Conservation (phyloP, 37 sponge, comb jelly and placozoan genomes). For the Cliona cf. orientalis region DNA sequence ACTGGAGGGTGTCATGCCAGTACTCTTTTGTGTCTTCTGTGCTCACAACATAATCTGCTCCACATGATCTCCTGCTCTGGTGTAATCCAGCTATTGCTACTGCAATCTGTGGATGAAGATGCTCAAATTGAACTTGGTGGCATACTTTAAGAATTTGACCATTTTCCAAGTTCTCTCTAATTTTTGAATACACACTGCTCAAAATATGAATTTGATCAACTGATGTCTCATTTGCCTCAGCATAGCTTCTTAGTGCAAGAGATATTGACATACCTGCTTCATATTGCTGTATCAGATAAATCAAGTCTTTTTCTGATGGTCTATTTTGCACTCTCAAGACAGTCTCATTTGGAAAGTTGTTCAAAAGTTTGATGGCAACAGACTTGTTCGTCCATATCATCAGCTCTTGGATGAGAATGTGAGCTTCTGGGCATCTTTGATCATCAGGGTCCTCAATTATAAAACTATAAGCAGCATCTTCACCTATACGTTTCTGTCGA, state of each 20-base stretch:
- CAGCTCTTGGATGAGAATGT: slow-evolving; percentile 53
- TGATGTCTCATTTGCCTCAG: background rate
- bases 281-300: background rate
- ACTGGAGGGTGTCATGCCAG: slow-evolving; percentile 16
- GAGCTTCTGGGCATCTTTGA: slow-evolving; percentile 18
- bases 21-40: background rate
- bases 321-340: slow-evolving; percentile 24
- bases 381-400: slow-evolving; percentile 58
- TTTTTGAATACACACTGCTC: background rate
- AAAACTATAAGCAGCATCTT: slow-evolving; percentile 17
- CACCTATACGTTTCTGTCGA: slow-evolving; percentile 27
- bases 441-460: background rate
- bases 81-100: background rate
- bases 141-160: background rate
- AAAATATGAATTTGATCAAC: background rate
- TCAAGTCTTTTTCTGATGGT: slow-evolving; percentile 11
- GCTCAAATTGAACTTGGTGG: slow-evolving; percentile 2
- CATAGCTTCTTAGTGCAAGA: background rate
- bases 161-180: background rate
- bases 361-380: slow-evolving; percentile 40
- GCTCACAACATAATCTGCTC: background rate
- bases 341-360: background rate
- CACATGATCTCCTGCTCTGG: background rate
- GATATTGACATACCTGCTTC: background rate
- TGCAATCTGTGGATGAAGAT: slow-evolving; percentile 39